Percentiles rank a stretch among this genome's conserved stretches.
Conservation (phyloP, 2,797 vertebrate species). For the Melopsittacus undulatus region DNA sequence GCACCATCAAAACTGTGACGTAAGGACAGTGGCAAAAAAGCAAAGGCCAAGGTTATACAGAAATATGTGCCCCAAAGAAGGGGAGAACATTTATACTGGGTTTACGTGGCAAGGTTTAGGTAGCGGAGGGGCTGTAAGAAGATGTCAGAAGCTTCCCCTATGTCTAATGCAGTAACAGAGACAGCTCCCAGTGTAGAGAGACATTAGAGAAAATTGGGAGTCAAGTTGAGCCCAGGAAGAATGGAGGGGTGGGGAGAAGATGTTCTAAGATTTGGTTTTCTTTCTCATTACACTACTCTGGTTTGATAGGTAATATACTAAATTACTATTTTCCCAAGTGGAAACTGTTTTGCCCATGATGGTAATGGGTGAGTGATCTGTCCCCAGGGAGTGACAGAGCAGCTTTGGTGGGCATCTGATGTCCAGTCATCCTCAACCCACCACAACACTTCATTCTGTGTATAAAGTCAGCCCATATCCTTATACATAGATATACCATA, state of each 20-base stretch:
- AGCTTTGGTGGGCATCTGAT: not conserved
- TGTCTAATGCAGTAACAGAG: not conserved
- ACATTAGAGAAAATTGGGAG: not conserved
- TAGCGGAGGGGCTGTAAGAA: not conserved
- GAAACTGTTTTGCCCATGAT: not conserved
- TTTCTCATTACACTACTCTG: not conserved
- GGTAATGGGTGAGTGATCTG: not conserved
- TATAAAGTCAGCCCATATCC: not conserved
- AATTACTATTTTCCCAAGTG: not conserved
- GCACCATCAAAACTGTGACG: not conserved
- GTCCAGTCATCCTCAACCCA: not conserved
- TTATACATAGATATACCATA: not conserved
- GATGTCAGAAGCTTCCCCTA: not conserved
- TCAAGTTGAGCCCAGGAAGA: not conserved
- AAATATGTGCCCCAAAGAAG: not conserved
- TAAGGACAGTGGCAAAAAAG: not conserved
- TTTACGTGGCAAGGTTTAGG: not conserved
- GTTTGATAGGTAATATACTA: not conserved
- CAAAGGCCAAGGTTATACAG: not conserved
- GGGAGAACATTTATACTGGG: not conserved
- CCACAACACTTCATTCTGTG: not conserved
- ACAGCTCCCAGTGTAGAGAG: not conserved
- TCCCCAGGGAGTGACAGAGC: not conserved
- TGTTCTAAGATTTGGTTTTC: not conserved
- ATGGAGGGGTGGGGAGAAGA: not conserved